Evolutionary conservation across 2,888 invertebrate genomes (phyloP), one percentile per base, ranked within the genome.

Genomic region (Lamellibrachia satsuma): DNA sequence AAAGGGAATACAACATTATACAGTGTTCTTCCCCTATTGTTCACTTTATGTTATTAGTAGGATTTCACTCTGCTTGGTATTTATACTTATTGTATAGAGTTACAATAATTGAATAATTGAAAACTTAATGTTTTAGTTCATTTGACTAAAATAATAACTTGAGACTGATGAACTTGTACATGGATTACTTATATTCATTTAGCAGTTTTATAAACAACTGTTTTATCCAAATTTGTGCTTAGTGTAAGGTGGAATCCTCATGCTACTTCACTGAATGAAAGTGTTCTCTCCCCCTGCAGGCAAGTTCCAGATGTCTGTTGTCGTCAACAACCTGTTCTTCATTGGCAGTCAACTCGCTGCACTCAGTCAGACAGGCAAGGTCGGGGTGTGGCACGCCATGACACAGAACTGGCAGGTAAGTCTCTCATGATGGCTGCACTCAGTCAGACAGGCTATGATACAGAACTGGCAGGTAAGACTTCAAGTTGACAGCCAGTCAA

Each of bases 301-400:
- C 90, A 98, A 98, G 92, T 99, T 99, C 96, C 98, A 98, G 97
- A 97, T 99, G 52, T 95, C 95, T 94, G 99, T 99, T 1, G 97
- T 98, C 0, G 99, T 99, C 9, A 99, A 99, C 96, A 98, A 99
- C 96, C 97, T 99, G 92, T 98, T 99, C 96, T 99, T 99, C 96
- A 99, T 99, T 96, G 99, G 99, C 0, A 99, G 98, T 94, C 99
- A 99, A 96, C 97, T 99, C 94, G 99, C 99, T n/a, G 99, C 99
- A 0, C 97, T 99, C 52, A 99, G 99, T 91, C 98, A 98, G 2
- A 98, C 98, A 8, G 98, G 98, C 7, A 99, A 99, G 97, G 98
- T 99, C 52, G 99, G 99, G 1, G 99, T 99, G n/a, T 99, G 99
- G 99, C 99, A 99, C 97, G 98, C 99, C 0, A 99, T 99, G 98